Evolutionary conservation across 2,888 invertebrate species (phyloP).

Genomic region (Cataglyphis rosenhaueri): DNA sequence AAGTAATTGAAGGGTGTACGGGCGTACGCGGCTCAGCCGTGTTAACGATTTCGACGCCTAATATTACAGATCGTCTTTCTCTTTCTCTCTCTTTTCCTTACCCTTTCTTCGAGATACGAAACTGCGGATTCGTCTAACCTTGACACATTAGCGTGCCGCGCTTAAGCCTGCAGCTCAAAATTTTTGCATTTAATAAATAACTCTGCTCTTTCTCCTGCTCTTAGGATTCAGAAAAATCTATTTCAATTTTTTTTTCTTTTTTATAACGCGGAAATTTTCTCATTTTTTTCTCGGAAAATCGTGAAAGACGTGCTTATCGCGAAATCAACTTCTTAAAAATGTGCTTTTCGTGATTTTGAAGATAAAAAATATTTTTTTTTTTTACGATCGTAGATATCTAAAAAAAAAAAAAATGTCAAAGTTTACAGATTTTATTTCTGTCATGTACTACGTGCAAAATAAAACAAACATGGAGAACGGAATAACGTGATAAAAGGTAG

Average conservation of each 20-base stretch:
- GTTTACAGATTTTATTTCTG: not conserved
- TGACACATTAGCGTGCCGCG: conserved; percentile 62
- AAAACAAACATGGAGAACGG: not conserved
- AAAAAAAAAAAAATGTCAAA: not conserved
- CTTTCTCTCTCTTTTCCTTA: not conserved
- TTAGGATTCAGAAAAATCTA: not conserved
- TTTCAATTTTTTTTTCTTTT: not conserved
- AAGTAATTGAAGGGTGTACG: conserved; percentile 70
- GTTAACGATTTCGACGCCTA: conserved; percentile 66
- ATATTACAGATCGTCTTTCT: conserved; percentile 59
- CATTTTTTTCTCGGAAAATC: not conserved
- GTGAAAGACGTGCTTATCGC: not conserved
- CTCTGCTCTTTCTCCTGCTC: not conserved
- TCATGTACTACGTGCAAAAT: not conserved
- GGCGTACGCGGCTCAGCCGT: conserved; percentile 57
- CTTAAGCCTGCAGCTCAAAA: not conserved
- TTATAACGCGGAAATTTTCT: not conserved
- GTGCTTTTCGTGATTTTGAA: not conserved
- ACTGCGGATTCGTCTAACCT: conserved; percentile 59
- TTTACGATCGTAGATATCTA: not conserved
- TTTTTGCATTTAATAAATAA: not conserved
- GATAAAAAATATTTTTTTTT: not conserved
- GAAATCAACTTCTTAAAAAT: not conserved
- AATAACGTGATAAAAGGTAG: conserved; percentile 42
- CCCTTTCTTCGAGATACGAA: conserved; percentile 59